Evolutionary conservation across 2,888 invertebrate species (phyloP), one percentile per base, ranked within the genome.

Genomic region (Drosophila buzzatii): DNA sequence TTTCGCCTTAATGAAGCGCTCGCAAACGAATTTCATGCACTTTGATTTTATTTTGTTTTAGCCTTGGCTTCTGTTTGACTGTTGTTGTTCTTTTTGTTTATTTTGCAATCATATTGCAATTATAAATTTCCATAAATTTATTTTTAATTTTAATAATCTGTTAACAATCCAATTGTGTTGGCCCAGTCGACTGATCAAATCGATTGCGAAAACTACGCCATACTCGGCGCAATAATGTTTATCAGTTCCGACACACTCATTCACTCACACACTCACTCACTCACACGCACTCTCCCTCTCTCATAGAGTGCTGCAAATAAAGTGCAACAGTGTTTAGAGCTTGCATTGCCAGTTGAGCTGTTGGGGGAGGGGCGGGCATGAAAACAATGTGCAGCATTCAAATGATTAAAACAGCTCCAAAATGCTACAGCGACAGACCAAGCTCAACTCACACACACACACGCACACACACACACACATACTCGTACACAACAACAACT

Each of bases 371-470:
- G 67, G 49, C 33, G 64, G 62, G 65, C 51, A 52, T 59, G 65
- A 88, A 89, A 87, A 87, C 87, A 87, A 87, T 87, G 90, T 87
- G 82, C 86, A 88, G 80, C 83, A 89, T 87, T 89, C 82, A 79
- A 89, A 90, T 90, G 88, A 87, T 89, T 90, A 89, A 90, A 88
- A 85, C 81, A 81, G 85, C 84, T 86, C 72, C 67, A 64, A 88
- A 88, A 85, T 85, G 77, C 85, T 76, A 82, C 81, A 82, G 78
- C 87, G 76, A 81, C 63, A 79, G 72, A 69, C 72, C 61, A 67
- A 78, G 78, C 83, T 70, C 63, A 75, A 72, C 71, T 80, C 68
- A 76, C 8, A 76, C 63, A 62, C 66, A 62, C 56, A 76, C 47
- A 67, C 20, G 45, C 57, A 60, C 47, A 58, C 33, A 53, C 33